Base-by-base conservation (phyloP, 37 sponge, comb jelly and placozoan species). In the Hexactinellida sp. region DNA sequence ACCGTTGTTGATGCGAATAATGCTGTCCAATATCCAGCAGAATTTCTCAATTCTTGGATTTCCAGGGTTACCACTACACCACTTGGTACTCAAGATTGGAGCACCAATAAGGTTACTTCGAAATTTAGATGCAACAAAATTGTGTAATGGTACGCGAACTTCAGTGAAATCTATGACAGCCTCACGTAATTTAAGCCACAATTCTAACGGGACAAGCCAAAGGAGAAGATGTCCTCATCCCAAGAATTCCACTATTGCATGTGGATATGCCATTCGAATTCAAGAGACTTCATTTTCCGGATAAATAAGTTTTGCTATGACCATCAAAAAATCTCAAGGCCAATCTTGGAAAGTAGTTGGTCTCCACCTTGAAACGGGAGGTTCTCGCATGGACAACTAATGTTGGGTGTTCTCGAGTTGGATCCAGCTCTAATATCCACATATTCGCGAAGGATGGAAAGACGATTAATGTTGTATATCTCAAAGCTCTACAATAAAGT, bases 61-160 rank as follows among this genome's bases (percentile, higher is more conserved):
- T 36, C 84, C 87, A n/a, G 87, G 87, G 21, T 30, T 86, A 36
- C 87, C 87, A 39, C 32, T 23, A 38, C 87, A 86, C 54, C 7
- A 85, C 34, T 38, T 86, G 34, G 16, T 55, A 36, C 84, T 86
- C 24, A 86, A 86, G 84, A 30, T 85, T 25, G 37, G 52, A 47
- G 52, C 52, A 47, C 52, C 52, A 19, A 47, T 47, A 9, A 47
- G 9, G 52, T 16, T 9, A 19, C 9, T 47, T 16, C 9, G 52
- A 47, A 47, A 47, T 16, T 16, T 47, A 16, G 9, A 47, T 47
- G 52, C 52, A 19, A 9, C 52, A 47, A 47, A 47, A 16, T 16
- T 47, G 9, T 47, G 52, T 16, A 47, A 47, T 47, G 52, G 52
- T 19, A 47, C 52, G 16, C 9, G 52, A 47, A 9, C 16, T 9